These are phyloP conservation scores for Phalacrocorax brasilianus DNA, from an alignment of 2,113 vertebrate species.

Conservation along the genomic window DNA sequence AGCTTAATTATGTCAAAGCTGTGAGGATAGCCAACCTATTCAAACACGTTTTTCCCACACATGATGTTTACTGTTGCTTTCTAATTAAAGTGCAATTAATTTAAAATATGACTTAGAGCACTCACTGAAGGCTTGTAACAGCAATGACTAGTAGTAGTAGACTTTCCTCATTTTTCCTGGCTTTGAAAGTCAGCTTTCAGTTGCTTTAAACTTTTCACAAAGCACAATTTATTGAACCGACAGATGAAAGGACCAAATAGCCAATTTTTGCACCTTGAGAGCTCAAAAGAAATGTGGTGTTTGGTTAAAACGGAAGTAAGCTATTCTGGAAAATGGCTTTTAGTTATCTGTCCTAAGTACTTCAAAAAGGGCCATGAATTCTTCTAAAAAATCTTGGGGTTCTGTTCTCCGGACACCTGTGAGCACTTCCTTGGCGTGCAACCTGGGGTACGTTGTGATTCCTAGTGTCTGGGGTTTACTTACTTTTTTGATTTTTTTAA, in stretches of 20 bases:
- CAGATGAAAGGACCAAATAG: background rate
- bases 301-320: background rate
- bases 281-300: background rate
- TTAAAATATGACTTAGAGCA: background rate
- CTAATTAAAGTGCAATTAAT: background rate
- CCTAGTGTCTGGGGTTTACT: background rate
- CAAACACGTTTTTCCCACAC: background rate
- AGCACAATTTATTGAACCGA: background rate
- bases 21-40: background rate
- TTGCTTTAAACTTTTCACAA: background rate
- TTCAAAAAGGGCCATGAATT: background rate
- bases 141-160: background rate
- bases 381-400: background rate
- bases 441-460: background rate
- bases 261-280: background rate
- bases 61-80: background rate
- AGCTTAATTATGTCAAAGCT: background rate
- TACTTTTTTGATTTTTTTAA: background rate
- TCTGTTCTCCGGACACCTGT: accelerated
- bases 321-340: background rate
- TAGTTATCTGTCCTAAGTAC: background rate
- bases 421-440: background rate
- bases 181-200: background rate
- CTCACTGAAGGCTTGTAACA: background rate
- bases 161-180: background rate